Base-by-base conservation (phyloP, 2,113 vertebrate genomes). In the Cavia porcellus region DNA sequence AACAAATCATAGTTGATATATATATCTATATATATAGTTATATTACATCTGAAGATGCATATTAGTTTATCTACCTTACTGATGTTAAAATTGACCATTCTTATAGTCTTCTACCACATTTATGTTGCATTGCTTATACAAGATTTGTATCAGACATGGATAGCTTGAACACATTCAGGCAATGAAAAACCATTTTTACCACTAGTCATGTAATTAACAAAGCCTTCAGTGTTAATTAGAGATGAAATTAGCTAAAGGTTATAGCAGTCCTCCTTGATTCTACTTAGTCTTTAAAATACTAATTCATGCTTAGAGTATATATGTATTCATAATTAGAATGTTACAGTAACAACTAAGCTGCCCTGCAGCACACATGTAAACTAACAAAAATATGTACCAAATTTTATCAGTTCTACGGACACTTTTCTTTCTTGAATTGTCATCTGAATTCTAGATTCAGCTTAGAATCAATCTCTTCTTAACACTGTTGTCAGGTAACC, bases 391-490 rank as follows among this genome's bases (percentile, higher is more conserved):
- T 20, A 50, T 61, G 32, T 84, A 84, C 64, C 32, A 91, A 77
- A 83, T 79, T 70, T 89, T n/a, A 57, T 74, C 55, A 77, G 8
- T 87, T 92, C 24, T 50, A 30, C 28, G 68, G 74, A 13, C 7
- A 86, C 11, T 89, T 86, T 81, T 66, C 12, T 87, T 19, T 72
- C 59, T 92, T 15, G 89, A 80, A 55, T 66, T 95, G 14, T 89
- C 88, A 89, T 80, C 28, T 89, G 68, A 77, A 84, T 90, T 94
- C 32, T 95, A 35, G 28, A 32, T 79, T 4, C 17, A 92, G 86
- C 30, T 93, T 90, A 85, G 10, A 86, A 89, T 91, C 57, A 82
- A 13, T 61, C 10, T 24, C 68, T 90, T 94, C 77, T 93, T 90
- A 96, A 95, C 84, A 85, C 50, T 86, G 13, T 72, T 81, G 28